These are phyloP conservation scores for Seladonia tumulorum DNA, from an alignment of 2,888 invertebrate species.

Conservation along the genomic window DNA sequence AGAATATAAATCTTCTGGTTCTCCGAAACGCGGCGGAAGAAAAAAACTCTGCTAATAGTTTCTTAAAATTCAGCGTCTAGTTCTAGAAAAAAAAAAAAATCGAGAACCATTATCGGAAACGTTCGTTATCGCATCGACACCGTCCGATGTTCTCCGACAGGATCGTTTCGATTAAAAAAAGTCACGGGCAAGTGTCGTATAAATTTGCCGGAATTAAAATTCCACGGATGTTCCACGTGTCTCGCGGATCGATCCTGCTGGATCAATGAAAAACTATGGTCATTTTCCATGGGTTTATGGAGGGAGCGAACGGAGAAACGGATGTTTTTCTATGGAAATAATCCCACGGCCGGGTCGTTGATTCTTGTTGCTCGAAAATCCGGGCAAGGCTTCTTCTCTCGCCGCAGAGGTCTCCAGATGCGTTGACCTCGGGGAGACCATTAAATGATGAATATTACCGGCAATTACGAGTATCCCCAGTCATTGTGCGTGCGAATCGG, in stretches of 20 bases:
- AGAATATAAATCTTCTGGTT: neutral
- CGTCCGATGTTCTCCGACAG: neutral
- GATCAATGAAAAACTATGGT: neutral
- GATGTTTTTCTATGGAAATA: constrained; percentile 42
- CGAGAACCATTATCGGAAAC: neutral
- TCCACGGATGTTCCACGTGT: neutral
- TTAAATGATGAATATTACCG: constrained; percentile 61
- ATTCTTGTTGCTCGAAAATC: constrained; percentile 53
- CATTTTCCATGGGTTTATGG: neutral
- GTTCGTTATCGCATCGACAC: neutral
- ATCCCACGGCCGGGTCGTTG: constrained; percentile 47
- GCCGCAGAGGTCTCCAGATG: constrained; percentile 43
- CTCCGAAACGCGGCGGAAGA: neutral
- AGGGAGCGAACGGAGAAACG: constrained; percentile 23
- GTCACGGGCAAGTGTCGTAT: neutral
- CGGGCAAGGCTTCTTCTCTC: constrained; percentile 30
- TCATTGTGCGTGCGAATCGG: constrained; percentile 74
- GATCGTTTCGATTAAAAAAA: neutral
- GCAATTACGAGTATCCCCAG: constrained; percentile 73
- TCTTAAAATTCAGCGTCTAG: neutral
- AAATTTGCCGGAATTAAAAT: neutral
- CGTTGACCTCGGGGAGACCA: constrained; percentile 55
- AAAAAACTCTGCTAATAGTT: neutral
- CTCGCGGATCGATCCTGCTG: neutral
- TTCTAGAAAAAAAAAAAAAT: neutral